Base-by-base conservation (phyloP, 2,888 invertebrate species). In the Lochmaea capreae region DNA sequence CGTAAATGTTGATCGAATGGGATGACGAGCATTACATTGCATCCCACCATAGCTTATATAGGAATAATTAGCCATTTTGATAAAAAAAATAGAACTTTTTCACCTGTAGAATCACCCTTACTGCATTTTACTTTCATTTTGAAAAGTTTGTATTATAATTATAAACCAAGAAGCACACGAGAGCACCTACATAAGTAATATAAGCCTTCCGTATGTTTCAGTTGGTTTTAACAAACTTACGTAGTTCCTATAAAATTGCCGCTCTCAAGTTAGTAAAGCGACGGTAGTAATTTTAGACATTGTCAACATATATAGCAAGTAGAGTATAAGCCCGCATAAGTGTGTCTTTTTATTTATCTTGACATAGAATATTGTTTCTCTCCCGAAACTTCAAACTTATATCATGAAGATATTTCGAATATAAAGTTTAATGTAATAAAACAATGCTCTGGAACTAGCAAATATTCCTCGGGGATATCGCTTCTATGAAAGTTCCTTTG, bases 321-420 rank as follows among this genome's bases (percentile, higher is more conserved):
- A 54, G 52, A 26, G 49, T 52, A n/a, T 43, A 43, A 62, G 8
- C 72, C 70, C 72, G 66, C 70, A 72, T 75, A 72, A 66, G 63
- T 65, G 68, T 54, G 62, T 46, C 68, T 46, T 69, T 61, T 66
- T 74, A 71, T 74, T 69, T 72, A 52, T 68, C 71, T 65, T 68
- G 39, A 68, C 52, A 33, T 72, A 26, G 67, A 42, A 33, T 46
- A 52, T 54, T 65, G 65, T 49, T 49, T 65, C 49, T 16, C n/a
- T n/a, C n/a, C 8, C 8, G 49, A n/a, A 49, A 39, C 33, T 39
- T 39, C 5, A 9, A 39, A 39, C 33, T 39, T 39, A 39, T 39
- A 9, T 8, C 33, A 39, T 39, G 33, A 39, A 39, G 8, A 39
- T 39, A 39, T 39, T 49, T 8, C 14, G 14, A n/a, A 49, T 49